Evolutionary conservation across 2,113 vertebrate genomes (phyloP).

Genomic region (Salvator merianae): DNA sequence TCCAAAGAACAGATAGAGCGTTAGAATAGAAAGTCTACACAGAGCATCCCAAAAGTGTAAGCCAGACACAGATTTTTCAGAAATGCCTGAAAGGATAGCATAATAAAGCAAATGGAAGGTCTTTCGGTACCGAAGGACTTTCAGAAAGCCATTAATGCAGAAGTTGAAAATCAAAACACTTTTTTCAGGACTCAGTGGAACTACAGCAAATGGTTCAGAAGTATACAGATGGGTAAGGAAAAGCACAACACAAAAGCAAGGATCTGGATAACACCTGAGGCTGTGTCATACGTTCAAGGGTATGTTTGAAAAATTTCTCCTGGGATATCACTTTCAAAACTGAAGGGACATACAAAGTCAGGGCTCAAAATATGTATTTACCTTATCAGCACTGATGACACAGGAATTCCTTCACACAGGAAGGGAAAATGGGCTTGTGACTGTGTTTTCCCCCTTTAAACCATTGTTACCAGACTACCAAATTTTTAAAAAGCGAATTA

Average conservation of each 20-base stretch:
- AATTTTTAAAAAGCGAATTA: no score
- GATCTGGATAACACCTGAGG: no score
- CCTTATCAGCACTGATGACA: no score
- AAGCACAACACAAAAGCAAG: no score
- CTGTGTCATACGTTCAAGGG: background rate
- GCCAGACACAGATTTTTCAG: constrained; percentile 18
- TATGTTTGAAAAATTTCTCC: background rate
- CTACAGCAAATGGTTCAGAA: no score
- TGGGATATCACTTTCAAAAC: background rate
- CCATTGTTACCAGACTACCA: no score
- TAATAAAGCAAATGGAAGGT: background rate
- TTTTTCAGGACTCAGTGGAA: no score
- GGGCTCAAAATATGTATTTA: no score
- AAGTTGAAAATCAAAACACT: background rate
- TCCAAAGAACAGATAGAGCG: constrained; percentile 15
- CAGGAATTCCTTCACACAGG: no score
- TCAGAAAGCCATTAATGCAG: constrained; percentile 10
- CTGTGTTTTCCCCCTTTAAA: no score
- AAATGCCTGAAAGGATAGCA: constrained; percentile 22
- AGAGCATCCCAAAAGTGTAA: constrained; percentile 46
- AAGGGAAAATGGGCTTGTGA: no score
- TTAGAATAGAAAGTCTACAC: constrained; percentile 33
- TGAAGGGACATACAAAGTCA: background rate
- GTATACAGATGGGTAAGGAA: no score
- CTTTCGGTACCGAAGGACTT: background rate